A percentile compares a stretch with the other conserved stretches of the same genome.
Conservation (phyloP, 2,113 vertebrate species). For the Trematocara variabile region DNA sequence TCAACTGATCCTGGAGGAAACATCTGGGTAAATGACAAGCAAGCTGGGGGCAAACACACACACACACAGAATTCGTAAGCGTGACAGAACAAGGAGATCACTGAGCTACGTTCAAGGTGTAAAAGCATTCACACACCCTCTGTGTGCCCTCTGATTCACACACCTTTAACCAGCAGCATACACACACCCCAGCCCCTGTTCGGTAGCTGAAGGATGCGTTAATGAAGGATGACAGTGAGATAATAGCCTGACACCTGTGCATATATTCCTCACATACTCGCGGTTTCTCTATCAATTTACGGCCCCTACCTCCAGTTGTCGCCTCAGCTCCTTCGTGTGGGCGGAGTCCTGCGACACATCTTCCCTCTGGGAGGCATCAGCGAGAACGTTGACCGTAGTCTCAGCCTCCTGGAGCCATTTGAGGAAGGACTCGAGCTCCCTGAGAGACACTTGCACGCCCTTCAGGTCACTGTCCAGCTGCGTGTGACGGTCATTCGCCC, state of each 20-base stretch:
- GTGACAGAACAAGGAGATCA: constrained; percentile 15
- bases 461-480: constrained; percentile 85
- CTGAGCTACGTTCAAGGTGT: constrained; percentile 21
- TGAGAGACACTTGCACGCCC: constrained; percentile 80
- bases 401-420: constrained; percentile 97
- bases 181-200: not conserved
- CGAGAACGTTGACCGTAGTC: constrained; percentile 85
- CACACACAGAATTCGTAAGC: constrained; percentile 5
- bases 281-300: not conserved
- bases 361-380: constrained; percentile 85
- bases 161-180: constrained; percentile 15
- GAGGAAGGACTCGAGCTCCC: constrained; percentile 88
- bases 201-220: constrained; percentile 6
- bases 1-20: constrained; percentile 20
- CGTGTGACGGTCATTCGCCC: constrained; percentile 80
- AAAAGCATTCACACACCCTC: constrained; percentile 11
- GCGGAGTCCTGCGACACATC: constrained; percentile 78
- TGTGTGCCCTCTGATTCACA: not conserved
- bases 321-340: constrained; percentile 77
- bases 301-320: constrained; percentile 83
- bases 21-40: constrained; percentile 49
- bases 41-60: not conserved
- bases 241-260: constrained; percentile 46
- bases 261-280: not conserved
- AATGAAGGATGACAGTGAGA: constrained; percentile 53